Evolutionary conservation across 2,888 invertebrate genomes (phyloP), one percentile per base, ranked within the genome.

Genomic region (Drosophila ustulata): DNA sequence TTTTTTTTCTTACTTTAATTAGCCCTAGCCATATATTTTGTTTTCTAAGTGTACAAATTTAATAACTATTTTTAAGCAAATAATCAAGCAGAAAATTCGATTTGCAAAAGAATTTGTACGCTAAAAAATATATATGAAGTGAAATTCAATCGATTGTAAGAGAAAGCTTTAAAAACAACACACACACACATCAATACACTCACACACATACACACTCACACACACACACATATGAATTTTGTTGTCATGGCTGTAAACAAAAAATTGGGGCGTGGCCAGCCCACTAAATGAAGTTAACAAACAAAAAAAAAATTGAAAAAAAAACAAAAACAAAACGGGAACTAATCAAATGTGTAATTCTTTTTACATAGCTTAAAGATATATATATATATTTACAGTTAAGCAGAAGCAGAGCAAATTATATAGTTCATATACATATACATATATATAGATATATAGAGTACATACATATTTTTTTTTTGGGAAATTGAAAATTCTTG

Each of bases 401-500:
- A 50, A 6, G 32, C n/a, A 34, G 13, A 45, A 45, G 52, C 26
- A 30, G 30, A 32, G 25, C n/a, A 46, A n/a, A 25, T 46, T 34
- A 23, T 45, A 23, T 9, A 13, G 7, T 11, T 37, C 9, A 26
- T 9, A 53, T 25, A 55, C 23, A 56, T 18, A 51, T 11, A 61
- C 51, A 53, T 50, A 61, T 45, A 62, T 41, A 72, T 30, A 58
- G 18, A 52, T 47, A 57, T 34, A 57, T 71, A 58, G 30, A 55
- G 4, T 45, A 45, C n/a, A 43, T 32, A 39, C 30, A 46, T 50
- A 39, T 59, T 45, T 72, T 82, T 83, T 85, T 78, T 79, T 87
- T 70, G 71, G 66, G 59, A 81, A 87, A 88, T 82, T 86, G 86
- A 88, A 89, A 89, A 89, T 88, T 89, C 88, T 89, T 86, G 86